Percentiles rank a stretch among this genome's conserved stretches.
These are phyloP conservation scores for Saguinus imperator DNA, from an alignment of 2,113 vertebrate species.

Conservation along the genomic window DNA sequence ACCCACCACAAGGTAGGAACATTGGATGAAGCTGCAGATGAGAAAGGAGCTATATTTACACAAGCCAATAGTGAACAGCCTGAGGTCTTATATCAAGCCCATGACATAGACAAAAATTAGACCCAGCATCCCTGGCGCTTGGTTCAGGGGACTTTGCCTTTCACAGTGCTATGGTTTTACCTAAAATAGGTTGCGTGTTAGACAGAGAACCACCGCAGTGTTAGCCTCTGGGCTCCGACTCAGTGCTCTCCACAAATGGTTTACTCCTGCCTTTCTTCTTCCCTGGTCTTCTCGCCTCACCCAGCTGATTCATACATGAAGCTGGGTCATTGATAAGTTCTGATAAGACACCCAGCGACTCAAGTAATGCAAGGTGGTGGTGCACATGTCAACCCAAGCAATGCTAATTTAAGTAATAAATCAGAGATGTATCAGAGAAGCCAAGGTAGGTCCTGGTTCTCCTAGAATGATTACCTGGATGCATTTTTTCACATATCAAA, in stretches of 20 bases:
- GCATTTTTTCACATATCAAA: not conserved
- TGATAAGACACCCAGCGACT: not conserved
- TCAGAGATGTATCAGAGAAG: not conserved
- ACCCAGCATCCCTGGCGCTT: not conserved
- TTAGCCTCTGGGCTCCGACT: not conserved
- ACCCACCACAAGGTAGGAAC: not conserved
- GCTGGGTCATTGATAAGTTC: not conserved
- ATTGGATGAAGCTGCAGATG: not conserved
- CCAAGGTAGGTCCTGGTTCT: not conserved
- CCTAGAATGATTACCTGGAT: not conserved
- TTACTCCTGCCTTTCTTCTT: not conserved
- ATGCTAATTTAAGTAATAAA: not conserved
- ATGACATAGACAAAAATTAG: not conserved
- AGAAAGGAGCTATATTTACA: not conserved
- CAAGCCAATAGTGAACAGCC: not conserved
- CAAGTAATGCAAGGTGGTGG: not conserved
- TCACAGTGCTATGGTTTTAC: not conserved
- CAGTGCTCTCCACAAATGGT: too few relatives aligned
- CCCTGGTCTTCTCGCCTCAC: not conserved
- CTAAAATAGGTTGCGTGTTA: fast-evolving
- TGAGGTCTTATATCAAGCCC: not conserved
- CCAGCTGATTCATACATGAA: not conserved
- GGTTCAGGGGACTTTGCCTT: too few relatives aligned
- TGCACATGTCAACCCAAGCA: not conserved
- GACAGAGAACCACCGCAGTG: fast-evolving